Evolutionary conservation across 2,888 invertebrate species (phyloP).

Genomic region (Heliconius sara): DNA sequence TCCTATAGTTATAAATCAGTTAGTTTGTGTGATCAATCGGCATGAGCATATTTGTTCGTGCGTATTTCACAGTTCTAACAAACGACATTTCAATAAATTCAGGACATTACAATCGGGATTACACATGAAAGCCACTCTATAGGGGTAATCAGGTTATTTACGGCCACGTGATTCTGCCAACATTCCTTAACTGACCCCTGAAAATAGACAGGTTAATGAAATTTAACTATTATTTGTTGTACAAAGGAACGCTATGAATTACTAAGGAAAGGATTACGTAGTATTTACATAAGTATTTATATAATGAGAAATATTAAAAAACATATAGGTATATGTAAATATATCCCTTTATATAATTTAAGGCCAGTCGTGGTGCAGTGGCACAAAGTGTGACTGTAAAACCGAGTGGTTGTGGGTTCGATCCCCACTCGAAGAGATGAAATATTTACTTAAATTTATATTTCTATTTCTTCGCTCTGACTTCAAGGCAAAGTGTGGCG

Average conservation of each 20-base stretch:
- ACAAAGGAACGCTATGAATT: not conserved
- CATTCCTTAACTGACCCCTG: not conserved
- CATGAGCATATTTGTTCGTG: conserved; percentile 1
- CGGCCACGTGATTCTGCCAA: not conserved
- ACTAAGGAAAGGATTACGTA: no score
- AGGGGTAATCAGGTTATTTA: conserved; percentile 24
- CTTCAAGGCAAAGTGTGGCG: no score
- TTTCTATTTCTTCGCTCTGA: no score
- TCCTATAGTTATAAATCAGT: conserved; percentile 6
- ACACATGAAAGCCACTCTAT: conserved; percentile 25
- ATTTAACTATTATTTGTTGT: not conserved
- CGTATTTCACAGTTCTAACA: conserved; percentile 12
- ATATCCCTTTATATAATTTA: no score
- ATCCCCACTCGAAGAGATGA: no score
- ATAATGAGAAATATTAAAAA: no score
- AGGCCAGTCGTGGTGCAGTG: no score
- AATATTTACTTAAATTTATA: no score
- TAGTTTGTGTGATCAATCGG: conserved; percentile 8
- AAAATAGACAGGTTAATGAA: not conserved
- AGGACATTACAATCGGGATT: conserved; percentile 26
- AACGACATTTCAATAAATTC: conserved; percentile 25
- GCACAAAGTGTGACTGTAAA: no score
- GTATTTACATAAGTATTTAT: no score
- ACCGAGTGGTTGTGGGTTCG: no score
- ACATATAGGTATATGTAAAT: no score